Percentiles rank a stretch among this genome's conserved stretches.
Evolutionary conservation across 1,140 invertebrate genomes (phyloP).

Genomic region (Cotesia glomerata): DNA sequence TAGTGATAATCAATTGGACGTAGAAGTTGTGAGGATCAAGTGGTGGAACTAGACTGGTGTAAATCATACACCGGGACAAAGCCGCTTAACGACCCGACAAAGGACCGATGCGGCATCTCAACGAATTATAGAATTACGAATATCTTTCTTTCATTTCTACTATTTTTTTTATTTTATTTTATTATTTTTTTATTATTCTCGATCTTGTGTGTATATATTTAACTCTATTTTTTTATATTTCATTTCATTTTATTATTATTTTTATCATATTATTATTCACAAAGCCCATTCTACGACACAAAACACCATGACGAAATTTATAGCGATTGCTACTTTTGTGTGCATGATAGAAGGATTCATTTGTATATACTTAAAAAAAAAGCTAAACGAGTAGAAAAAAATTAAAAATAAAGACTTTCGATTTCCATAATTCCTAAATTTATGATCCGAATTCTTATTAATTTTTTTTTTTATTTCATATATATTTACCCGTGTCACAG

Average conservation of each 20-base stretch:
- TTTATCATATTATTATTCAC: conserved; percentile 20
- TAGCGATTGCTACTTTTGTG: conserved; percentile 46
- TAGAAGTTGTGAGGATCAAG: conserved; percentile 40
- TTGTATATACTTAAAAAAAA: conserved; percentile 3
- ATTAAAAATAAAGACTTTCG: too few species aligned
- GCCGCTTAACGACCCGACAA: conserved; percentile 62
- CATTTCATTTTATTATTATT: conserved; percentile 12
- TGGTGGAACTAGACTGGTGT: conserved; percentile 52
- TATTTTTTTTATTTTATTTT: conserved; percentile 20
- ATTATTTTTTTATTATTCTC: conserved; percentile 8
- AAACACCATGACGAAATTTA: conserved; percentile 43
- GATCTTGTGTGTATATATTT: not conserved
- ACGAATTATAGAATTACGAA: conserved; percentile 60
- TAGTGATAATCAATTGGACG: conserved; percentile 56
- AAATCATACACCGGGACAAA: conserved; percentile 59
- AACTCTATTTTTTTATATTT: conserved; percentile 17
- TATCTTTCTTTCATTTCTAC: conserved; percentile 40
- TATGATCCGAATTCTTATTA: too few species aligned
- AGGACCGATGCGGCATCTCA: conserved; percentile 49
- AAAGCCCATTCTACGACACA: conserved; percentile 5
- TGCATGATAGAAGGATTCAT: conserved; percentile 26
- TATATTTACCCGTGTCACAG: not conserved
- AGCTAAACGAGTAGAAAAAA: not conserved
- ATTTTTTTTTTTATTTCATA: not conserved
- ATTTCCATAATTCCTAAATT: too few species aligned